These are phyloP conservation scores for Acanthosoma haemorrhoidale DNA, from an alignment of 2,888 invertebrate species.

Conservation along the genomic window DNA sequence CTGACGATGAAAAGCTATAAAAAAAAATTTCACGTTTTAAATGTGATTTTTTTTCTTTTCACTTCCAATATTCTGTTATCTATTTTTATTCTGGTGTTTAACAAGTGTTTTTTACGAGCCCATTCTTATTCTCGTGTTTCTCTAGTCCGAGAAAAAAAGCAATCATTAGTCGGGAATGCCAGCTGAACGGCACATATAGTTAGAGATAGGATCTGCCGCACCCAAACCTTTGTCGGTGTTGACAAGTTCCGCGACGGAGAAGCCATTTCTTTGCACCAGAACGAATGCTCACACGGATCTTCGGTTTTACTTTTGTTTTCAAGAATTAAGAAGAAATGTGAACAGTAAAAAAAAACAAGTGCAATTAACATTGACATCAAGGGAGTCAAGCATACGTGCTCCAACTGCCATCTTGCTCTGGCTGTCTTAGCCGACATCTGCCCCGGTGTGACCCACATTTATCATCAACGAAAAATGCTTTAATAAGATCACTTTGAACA, in stretches of 20 bases:
- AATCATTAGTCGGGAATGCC: neutral
- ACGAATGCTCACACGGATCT: too few relatives aligned
- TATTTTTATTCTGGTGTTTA: too few relatives aligned
- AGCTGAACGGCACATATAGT: slow-evolving; percentile 6
- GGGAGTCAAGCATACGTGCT: neutral
- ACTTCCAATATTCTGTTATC: too few relatives aligned
- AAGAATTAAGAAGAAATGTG: neutral
- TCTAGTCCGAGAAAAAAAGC: neutral
- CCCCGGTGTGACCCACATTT: too few relatives aligned
- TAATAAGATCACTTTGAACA: too few relatives aligned
- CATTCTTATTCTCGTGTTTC: too few relatives aligned
- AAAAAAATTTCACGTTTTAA: too few relatives aligned
- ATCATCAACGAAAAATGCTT: too few relatives aligned
- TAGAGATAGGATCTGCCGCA: neutral
- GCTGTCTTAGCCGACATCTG: neutral
- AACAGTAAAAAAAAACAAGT: neutral
- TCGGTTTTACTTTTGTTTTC: too few relatives aligned
- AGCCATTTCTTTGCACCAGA: neutral
- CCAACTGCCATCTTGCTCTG: neutral
- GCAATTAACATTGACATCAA: neutral
- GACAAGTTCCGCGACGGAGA: neutral
- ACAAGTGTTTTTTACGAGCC: too few relatives aligned
- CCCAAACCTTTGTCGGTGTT: neutral
- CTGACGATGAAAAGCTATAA: too few relatives aligned
- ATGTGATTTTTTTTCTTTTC: too few relatives aligned